Base-by-base conservation (phyloP, 2,888 invertebrate species). In the Lordiphosa andalusiaca region DNA sequence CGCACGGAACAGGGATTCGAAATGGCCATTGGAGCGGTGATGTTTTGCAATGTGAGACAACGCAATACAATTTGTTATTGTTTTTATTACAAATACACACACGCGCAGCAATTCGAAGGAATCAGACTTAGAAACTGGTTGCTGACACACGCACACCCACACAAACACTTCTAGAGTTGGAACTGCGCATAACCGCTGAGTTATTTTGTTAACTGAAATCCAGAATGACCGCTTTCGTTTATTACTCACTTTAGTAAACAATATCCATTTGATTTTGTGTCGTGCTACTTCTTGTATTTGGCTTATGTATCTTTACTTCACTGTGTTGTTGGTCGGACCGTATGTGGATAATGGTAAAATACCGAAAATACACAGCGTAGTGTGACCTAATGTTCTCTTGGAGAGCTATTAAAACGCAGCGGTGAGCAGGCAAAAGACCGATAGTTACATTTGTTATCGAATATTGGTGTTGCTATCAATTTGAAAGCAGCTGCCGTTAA, bases 71-170 rank as follows among this genome's bases (percentile, higher is more conserved):
- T 61, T 63, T 73, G 73, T 80, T 63, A 67, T 76, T 76, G 76
- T 77, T 77, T 71, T 80, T 69, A 69, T 73, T 66, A 71, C 64
- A 76, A 53, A 62, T 21, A 57, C 52, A 58, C 51, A 25, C 33
- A 50, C 41, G 33, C 39, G 23, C 63, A 56, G 56, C 47, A 63
- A 13, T 12, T 48, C n/a, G 46, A 39, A 38, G 48, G 35, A 51
- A 42, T 41, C 35, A 56, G 25, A 47, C 39, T 16, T 16, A 1
- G 16, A 55, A 72, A 65, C 58, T 69, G 53, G 69, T 67, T 69
- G 50, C 62, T 62, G 55, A 63, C 62, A 61, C 37, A 51, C 57
- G 19, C 36, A 53, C 35, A n/a, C 40, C 38, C 25, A 40, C 53
- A 37, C 23, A 40, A 44, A 21, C 36, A 39, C 33, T 33, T 38